Evolutionary conservation across 37 sponge, comb jelly and placozoan species (phyloP).

Genomic region (Theonella swinhoei): DNA sequence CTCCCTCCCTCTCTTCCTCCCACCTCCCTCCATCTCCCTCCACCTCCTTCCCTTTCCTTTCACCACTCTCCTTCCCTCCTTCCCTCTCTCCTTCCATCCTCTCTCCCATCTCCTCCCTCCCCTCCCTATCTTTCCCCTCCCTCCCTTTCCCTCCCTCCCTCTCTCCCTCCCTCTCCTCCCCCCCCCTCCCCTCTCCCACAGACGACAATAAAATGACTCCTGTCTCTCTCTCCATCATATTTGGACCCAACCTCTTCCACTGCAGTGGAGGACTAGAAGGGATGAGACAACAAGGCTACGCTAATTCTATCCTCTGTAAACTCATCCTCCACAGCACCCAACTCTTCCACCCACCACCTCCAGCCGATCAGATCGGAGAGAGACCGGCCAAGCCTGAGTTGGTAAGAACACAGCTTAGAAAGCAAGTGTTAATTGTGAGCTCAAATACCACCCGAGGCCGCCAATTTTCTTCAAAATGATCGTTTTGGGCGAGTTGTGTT

Average conservation of each 20-base stretch:
- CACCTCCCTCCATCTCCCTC: not conserved
- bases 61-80: not conserved
- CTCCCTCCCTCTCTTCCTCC: not conserved
- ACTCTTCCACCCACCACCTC: too few relatives aligned
- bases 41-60: not conserved
- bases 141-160: too few relatives aligned
- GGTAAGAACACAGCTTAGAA: not conserved
- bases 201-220: slow-evolving; percentile 89
- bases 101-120: not conserved
- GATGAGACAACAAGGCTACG: slow-evolving; percentile 53
- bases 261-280: slow-evolving; percentile 64
- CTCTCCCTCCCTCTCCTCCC: not conserved
- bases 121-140: too few relatives aligned
- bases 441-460: too few relatives aligned
- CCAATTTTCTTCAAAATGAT: too few relatives aligned
- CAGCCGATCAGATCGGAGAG: not conserved
- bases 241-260: slow-evolving; percentile 90
- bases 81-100: not conserved
- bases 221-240: slow-evolving; percentile 89
- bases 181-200: not conserved
- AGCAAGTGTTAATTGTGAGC: not conserved
- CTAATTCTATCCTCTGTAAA: slow-evolving; percentile 45
- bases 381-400: not conserved
- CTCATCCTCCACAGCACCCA: slow-evolving; percentile 38
- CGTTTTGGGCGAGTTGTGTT: too few relatives aligned